phyloP scores from a whole-genome alignment of 2,888 invertebrate species.

The Ectobius pallidus region DNA sequence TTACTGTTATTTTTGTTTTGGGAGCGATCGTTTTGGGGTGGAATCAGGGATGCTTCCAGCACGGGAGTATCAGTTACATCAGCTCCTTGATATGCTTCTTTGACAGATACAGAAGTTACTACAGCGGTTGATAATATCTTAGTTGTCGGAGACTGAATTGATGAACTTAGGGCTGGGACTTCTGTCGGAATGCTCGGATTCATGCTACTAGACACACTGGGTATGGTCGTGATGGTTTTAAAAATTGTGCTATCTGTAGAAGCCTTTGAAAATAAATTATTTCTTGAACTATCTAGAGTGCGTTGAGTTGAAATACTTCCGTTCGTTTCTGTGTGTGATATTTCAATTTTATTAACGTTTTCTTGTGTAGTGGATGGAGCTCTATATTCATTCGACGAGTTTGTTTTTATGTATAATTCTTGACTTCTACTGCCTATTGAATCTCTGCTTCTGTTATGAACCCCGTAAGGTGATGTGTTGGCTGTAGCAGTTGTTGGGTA shows the following conservation, averaged over 20 bases:
- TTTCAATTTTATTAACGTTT: too few relatives aligned
- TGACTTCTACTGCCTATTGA: too few relatives aligned
- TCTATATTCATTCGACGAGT: too few relatives aligned
- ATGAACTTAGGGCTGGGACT: background rate
- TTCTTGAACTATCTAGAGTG: background rate
- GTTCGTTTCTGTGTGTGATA: too few relatives aligned
- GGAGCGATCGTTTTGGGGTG: background rate
- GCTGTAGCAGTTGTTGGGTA: too few relatives aligned
- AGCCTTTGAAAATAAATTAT: background rate
- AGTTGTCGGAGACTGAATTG: constrained; percentile 14
- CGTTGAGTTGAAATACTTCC: too few relatives aligned
- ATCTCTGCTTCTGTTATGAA: too few relatives aligned
- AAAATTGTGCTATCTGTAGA: background rate
- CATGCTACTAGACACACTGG: background rate
- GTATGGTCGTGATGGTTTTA: background rate
- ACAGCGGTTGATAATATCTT: constrained; percentile 43
- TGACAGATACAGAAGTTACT: constrained; percentile 42
- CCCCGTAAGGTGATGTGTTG: too few relatives aligned
- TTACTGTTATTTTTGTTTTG: too few relatives aligned
- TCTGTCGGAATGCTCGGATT: background rate
- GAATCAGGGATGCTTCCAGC: background rate
- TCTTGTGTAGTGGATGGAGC: too few relatives aligned
- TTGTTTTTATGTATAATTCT: too few relatives aligned
- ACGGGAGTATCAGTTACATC: constrained; percentile 40
- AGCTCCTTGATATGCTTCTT: constrained; percentile 31